Conservation (phyloP, 2,113 vertebrate species). For the Cebidichthys violaceus region DNA sequence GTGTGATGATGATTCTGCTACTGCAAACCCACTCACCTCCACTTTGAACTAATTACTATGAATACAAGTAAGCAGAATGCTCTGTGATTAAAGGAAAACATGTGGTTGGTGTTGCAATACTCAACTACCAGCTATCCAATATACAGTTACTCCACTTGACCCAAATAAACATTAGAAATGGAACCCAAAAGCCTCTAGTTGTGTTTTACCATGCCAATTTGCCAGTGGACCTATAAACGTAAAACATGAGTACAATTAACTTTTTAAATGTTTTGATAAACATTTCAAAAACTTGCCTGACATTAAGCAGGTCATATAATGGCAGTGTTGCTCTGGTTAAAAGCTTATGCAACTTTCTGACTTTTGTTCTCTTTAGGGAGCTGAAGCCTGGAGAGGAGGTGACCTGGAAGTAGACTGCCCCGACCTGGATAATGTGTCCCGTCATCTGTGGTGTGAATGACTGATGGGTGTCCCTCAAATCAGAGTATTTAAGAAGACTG, state of each 20-base stretch:
- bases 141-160: neutral
- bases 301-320: neutral
- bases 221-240: neutral
- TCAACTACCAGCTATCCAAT: neutral
- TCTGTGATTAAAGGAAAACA: neutral
- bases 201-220: neutral
- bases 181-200: no score
- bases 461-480: slow-evolving; percentile 24
- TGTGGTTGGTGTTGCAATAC: neutral
- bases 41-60: neutral
- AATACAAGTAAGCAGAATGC: neutral
- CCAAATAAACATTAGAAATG: neutral
- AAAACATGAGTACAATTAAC: neutral
- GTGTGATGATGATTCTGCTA: neutral
- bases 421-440: slow-evolving; percentile 37
- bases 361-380: slow-evolving; percentile 83
- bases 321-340: neutral
- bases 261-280: neutral
- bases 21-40: neutral
- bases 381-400: slow-evolving; percentile 90
- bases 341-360: neutral
- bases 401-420: slow-evolving; percentile 90
- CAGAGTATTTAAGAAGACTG: slow-evolving; percentile 57
- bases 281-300: no score
- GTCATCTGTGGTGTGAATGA: slow-evolving; percentile 40